Percentiles rank a stretch among this genome's conserved stretches.
Evolutionary conservation across 2,113 vertebrate genomes (phyloP).

Genomic region (Tenebrosternarchus preto): DNA sequence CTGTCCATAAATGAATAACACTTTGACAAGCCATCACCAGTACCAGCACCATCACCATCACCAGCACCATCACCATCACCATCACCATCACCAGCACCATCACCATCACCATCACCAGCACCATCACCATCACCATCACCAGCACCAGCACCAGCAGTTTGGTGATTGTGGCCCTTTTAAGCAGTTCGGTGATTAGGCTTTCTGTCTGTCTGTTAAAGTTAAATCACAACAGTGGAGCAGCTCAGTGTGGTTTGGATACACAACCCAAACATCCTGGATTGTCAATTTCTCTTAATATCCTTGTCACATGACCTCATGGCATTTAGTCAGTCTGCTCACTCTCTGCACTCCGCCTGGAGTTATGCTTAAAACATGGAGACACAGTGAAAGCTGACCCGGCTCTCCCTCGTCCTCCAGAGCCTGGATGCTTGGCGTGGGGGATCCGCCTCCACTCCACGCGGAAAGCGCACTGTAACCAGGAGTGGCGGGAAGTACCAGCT

Average conservation of each 20-base stretch:
- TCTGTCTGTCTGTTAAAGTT: neutral
- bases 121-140: too few species aligned
- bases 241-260: neutral
- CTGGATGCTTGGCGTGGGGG: too few species aligned
- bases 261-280: neutral
- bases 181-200: neutral
- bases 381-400: conserved; percentile 8
- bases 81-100: too few species aligned
- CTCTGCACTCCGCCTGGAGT: conserved; percentile 28
- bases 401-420: conserved; percentile 28
- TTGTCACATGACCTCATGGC: conserved; percentile 1
- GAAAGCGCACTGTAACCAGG: too few species aligned
- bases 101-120: too few species aligned
- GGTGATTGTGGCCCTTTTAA: too few species aligned
- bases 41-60: too few species aligned
- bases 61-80: too few species aligned
- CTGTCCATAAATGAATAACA: conserved; percentile 50
- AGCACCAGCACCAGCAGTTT: too few species aligned
- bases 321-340: conserved; percentile 28
- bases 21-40: conserved; percentile 33
- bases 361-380: conserved; percentile 37
- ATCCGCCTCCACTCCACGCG: too few species aligned
- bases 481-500: too few species aligned
- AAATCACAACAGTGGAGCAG: neutral
- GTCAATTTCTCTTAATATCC: neutral